These are phyloP conservation scores for Drosophila neotestacea DNA, from an alignment of 2,888 invertebrate genomes.

Conservation along the genomic window DNA sequence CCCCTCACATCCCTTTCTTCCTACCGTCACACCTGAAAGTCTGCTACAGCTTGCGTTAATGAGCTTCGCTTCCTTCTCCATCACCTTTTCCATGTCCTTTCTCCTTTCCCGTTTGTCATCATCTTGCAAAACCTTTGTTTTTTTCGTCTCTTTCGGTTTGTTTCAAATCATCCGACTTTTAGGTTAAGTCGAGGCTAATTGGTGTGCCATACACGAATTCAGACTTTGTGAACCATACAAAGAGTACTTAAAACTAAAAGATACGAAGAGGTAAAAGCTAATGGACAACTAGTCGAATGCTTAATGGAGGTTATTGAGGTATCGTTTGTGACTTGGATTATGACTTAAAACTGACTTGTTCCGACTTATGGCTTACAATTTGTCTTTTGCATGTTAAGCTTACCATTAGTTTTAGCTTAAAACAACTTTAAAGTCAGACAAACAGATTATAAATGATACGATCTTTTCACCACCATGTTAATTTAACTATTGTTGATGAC, in stretches of 20 bases:
- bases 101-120: background rate
- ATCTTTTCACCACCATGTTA: background rate
- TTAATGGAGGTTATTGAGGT: background rate
- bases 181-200: conserved; percentile 15
- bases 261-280: background rate
- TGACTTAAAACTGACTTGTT: too few species aligned
- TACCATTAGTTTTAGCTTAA: too few species aligned
- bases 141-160: conserved; percentile 6
- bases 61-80: conserved; percentile 10
- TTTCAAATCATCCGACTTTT: conserved; percentile 7
- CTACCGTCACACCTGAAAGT: conserved; percentile 16
- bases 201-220: conserved; percentile 17
- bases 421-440: too few species aligned
- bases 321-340: too few species aligned
- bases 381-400: background rate
- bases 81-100: background rate
- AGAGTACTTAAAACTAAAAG: background rate
- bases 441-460: too few species aligned
- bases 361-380: too few species aligned
- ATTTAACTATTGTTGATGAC: too few species aligned
- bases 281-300: background rate
- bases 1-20: background rate
- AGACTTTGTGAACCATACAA: conserved; percentile 10
- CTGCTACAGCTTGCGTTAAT: conserved; percentile 20
- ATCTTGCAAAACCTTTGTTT: background rate